Evolutionary conservation across 2,113 vertebrate species (phyloP).

Genomic region (Myotis lucifugus): DNA sequence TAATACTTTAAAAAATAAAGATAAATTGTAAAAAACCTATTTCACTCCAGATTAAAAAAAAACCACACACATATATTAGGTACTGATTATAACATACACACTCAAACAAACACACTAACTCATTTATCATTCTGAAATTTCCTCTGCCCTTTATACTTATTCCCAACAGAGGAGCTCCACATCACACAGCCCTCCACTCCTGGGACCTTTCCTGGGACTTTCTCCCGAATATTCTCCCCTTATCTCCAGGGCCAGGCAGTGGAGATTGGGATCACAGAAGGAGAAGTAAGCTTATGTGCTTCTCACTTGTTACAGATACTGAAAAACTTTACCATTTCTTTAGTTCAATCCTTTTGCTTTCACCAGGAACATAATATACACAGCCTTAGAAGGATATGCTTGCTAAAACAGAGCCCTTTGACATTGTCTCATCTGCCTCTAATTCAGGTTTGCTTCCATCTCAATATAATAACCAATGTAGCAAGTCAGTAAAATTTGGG

Average conservation of each 20-base stretch:
- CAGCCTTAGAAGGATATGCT: neutral
- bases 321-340: neutral
- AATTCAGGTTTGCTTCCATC: neutral
- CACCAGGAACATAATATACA: neutral
- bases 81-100: neutral
- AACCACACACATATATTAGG: neutral
- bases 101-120: too few relatives aligned
- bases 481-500: neutral
- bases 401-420: neutral
- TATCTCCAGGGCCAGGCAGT: neutral
- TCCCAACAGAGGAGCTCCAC: neutral
- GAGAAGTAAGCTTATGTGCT: accelerated
- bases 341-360: neutral
- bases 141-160: neutral
- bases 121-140: neutral
- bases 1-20: too few relatives aligned
- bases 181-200: too few relatives aligned
- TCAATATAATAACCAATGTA: neutral
- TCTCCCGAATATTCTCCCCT: neutral
- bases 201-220: neutral
- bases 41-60: neutral
- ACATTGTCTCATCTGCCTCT: neutral
- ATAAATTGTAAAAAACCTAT: neutral
- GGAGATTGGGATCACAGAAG: neutral
- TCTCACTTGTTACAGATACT: neutral